Base-by-base conservation (phyloP, 2,888 invertebrate species). In the Megastigmus dorsalis region DNA sequence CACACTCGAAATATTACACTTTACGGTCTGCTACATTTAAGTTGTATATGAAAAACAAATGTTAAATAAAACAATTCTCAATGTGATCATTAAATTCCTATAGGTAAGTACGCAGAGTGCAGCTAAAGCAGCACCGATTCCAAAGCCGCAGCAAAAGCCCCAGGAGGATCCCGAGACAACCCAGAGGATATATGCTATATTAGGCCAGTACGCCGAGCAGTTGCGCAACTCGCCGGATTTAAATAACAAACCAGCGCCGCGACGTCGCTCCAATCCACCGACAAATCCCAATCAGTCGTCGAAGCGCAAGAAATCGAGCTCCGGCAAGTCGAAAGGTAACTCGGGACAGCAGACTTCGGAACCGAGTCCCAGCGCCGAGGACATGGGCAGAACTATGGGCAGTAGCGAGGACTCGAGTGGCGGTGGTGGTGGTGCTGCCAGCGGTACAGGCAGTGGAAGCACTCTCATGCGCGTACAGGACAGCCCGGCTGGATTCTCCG, bases 121-220 rank as follows among this genome's bases (percentile, higher is more conserved):
- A 2, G 88, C 93, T 23, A 93, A 93, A 86, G 88, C 93, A 1
- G 92, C 92, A 36, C 91, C 92, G 2, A 90, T 93, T 33, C 92
- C 93, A 4, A 92, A 92, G 84, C 91, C 91, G 2, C 90, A 91
- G 74, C 94, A 94, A 80, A 95, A 95, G 84, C 93, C 94, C 1
- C 91, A 94, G 78, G 95, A 95, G 89, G 95, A 95, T 81, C 94
- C 94, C 83, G 93, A 94, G 84, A 95, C 95, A 0, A 93, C 94
- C 0, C 94, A 94, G 83, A 90, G 94, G 79, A 95, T 95, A 80
- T 92, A 94, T 75, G 94, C 94, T 78, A 95, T 95, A 80, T 86
- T 95, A 59, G 94, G 94, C 0, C 93, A 95, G 83, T 95, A 95
- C 84, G 94, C 94, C 57, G 95, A 95, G 81, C 94, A 95, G 83